Evolutionary conservation across 2,797 vertebrate species (phyloP), one percentile per base, ranked within the genome.

Genomic region (Gila robusta): DNA sequence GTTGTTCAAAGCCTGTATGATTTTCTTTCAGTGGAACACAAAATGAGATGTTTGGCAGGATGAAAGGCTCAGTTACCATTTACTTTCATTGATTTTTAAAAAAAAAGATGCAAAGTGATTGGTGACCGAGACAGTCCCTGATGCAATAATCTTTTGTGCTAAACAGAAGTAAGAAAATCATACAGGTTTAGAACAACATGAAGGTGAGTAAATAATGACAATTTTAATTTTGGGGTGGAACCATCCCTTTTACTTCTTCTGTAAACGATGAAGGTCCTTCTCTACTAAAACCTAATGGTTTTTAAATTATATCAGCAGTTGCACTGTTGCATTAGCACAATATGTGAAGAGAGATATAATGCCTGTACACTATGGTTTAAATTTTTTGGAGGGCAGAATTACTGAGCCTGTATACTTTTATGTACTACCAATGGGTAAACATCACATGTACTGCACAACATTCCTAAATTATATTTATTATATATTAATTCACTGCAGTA

Each of bases 281-380:
- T 59, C 16, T 82, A 62, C 54, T 59, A 32, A 66, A 83, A 67
- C 59, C 72, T 54, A 76, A 77, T 77, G 82, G 28, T 49, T 66
- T 66, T 37, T 49, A 67, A 83, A 67, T 83, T 9, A 41, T 67
- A 77, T 77, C 72, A 77, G 41, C 21, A 82, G 70, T 82, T 71
- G 49, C 52, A 54, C 16, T 52, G 16, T 49, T 28, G 35, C 64
- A 81, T 81, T 70, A 81, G 26, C 64, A 14, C 44, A 54, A 32
- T 67, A n/a, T 21, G 72, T 76, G 10, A 52, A 78, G 73, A 67
- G 21, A 84, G 47, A 78, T 21, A 78, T 54, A 69, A 49, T 37
- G 47, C 23, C 39, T 76, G 12, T 16, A 74, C 28, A 21, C 26
- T 49, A 21, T 54, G 32, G 12, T 54, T 54, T 54, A 0, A 54